phyloP scores from a whole-genome alignment of 1,140 invertebrate species.

The Plodia interpunctella region DNA sequence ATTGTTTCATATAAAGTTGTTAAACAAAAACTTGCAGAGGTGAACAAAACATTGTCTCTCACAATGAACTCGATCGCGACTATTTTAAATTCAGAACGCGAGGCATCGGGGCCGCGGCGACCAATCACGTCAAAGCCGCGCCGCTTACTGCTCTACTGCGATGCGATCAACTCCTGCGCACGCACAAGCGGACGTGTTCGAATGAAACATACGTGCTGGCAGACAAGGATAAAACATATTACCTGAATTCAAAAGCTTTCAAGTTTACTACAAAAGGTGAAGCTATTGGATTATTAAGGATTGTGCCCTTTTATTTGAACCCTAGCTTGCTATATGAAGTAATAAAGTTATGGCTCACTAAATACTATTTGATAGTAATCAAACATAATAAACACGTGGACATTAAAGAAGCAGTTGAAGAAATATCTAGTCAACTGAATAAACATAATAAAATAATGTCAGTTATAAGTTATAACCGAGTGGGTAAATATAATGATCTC shows the following conservation, averaged over 20 bases:
- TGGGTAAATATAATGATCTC: not conserved
- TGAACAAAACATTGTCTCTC: constrained; percentile 40
- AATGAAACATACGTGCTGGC: constrained; percentile 33
- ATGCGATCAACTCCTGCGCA: constrained; percentile 64
- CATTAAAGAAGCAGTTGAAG: not conserved
- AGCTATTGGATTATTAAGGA: too few species aligned
- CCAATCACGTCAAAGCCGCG: constrained; percentile 59
- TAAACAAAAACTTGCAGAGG: constrained; percentile 37
- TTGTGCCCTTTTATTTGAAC: constrained; percentile 1
- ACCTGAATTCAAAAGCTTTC: constrained; percentile 62
- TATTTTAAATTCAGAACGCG: constrained; percentile 53
- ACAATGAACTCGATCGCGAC: constrained; percentile 44
- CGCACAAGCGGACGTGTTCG: constrained; percentile 34
- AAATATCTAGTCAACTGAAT: not conserved
- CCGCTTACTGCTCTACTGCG: constrained; percentile 59
- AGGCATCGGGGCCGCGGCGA: constrained; percentile 35
- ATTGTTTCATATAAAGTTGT: constrained; percentile 29
- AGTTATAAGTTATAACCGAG: too few species aligned
- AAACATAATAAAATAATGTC: too few species aligned
- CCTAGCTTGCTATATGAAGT: not conserved
- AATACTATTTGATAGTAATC: too few species aligned
- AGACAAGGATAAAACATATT: constrained; percentile 43
- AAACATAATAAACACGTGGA: not conserved
- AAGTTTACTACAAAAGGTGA: constrained; percentile 51
- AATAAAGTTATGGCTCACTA: not conserved